Evolutionary conservation across 2,888 invertebrate genomes (phyloP).

Genomic region (Leptarthrus brevirostris): DNA sequence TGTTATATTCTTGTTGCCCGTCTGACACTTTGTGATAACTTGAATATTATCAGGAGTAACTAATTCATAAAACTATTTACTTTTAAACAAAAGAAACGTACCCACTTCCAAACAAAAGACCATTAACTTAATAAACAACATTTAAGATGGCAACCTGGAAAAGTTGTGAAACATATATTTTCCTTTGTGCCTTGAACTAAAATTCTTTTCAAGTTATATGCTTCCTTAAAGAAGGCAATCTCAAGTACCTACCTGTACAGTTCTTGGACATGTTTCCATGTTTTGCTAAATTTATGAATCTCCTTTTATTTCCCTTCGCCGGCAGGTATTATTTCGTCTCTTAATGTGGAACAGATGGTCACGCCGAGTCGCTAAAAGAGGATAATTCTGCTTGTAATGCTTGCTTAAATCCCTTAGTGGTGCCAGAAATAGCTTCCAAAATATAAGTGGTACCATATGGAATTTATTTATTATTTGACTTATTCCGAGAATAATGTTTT

Average conservation of each 20-base stretch:
- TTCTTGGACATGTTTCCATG: conserved; percentile 39
- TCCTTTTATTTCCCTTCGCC: background rate
- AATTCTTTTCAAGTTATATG: background rate
- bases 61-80: too few species aligned
- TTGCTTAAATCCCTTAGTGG: background rate
- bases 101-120: too few species aligned
- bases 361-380: background rate
- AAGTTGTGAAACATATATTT: conserved; percentile 29
- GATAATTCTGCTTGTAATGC: conserved; percentile 15
- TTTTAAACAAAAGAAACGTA: too few species aligned
- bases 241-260: conserved; percentile 11
- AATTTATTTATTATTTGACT: conserved; percentile 45
- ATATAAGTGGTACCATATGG: conserved; percentile 34
- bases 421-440: conserved; percentile 9
- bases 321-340: conserved; percentile 36
- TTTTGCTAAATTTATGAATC: conserved; percentile 30
- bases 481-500: conserved; percentile 35
- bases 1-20: too few species aligned
- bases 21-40: too few species aligned
- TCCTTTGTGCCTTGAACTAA: background rate
- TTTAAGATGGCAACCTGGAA: background rate
- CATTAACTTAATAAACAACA: too few species aligned
- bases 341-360: conserved; percentile 45
- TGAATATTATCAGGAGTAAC: too few species aligned
- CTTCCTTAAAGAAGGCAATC: background rate